A percentile compares a stretch with the other conserved stretches of the same genome.
Evolutionary conservation across 2,797 vertebrate species (phyloP).

Genomic region (Acestrorhynchus altus): DNA sequence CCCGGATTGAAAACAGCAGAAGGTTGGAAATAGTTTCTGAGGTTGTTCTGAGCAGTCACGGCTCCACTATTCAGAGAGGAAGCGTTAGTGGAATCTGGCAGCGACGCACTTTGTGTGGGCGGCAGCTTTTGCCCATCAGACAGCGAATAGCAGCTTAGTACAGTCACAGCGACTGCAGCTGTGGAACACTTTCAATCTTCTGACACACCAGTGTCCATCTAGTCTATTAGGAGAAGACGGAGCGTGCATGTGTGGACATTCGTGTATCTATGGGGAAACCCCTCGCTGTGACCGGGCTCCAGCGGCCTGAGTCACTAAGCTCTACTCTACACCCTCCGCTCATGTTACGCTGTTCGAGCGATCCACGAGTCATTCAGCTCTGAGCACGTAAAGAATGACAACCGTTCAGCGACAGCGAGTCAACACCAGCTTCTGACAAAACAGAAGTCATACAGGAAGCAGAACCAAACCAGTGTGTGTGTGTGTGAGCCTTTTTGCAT

Average conservation of each 20-base stretch:
- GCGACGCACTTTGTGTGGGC: not conserved
- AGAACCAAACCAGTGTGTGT: not conserved
- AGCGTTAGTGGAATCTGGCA: not conserved
- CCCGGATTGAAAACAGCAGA: not conserved
- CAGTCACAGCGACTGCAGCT: slow-evolving; percentile 8
- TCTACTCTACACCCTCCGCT: slow-evolving; percentile 4
- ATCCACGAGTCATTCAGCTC: not conserved
- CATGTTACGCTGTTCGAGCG: not conserved
- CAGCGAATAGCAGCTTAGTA: not conserved
- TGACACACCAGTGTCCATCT: not conserved
- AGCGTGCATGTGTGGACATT: too few species aligned
- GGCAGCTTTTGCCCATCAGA: not conserved
- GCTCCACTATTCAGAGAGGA: not conserved
- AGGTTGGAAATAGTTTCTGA: not conserved
- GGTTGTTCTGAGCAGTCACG: not conserved
- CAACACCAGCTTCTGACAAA: not conserved
- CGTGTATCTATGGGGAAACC: slow-evolving; percentile 16
- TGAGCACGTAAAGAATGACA: not conserved
- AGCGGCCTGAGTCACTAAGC: slow-evolving; percentile 24
- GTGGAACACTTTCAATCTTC: not conserved
- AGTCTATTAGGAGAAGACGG: slow-evolving; percentile 7
- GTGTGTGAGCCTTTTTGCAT: slow-evolving; percentile 16
- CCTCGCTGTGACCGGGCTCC: slow-evolving; percentile 4
- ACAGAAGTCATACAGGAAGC: not conserved
- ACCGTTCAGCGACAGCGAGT: not conserved